Conservation (phyloP, 2,797 vertebrate species). For the Percopsis omiscomaycus region DNA sequence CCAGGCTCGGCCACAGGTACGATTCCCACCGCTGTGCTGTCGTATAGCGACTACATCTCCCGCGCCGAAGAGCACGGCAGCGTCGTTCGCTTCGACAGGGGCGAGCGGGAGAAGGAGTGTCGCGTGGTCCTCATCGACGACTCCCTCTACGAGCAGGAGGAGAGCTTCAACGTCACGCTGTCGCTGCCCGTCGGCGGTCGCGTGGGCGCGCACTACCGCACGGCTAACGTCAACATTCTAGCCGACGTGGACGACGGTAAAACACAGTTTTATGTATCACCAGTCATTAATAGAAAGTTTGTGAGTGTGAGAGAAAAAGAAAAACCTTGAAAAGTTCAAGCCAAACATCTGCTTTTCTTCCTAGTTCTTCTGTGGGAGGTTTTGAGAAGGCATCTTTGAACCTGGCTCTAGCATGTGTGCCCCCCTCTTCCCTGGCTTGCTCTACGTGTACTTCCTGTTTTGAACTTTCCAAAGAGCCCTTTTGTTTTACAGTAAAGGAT, state of each 20-base stretch:
- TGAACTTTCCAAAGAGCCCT: slow-evolving; percentile 19
- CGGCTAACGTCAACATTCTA: slow-evolving; percentile 79
- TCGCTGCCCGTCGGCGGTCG: slow-evolving; percentile 88
- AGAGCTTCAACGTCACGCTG: slow-evolving; percentile 87
- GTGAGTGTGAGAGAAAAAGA: background rate
- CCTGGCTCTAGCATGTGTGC: background rate
- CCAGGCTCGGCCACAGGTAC: slow-evolving; percentile 89
- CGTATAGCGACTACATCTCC: slow-evolving; percentile 94
- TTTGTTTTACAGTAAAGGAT: slow-evolving; percentile 13
- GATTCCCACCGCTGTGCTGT: slow-evolving; percentile 85
- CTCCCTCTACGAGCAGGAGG: slow-evolving; percentile 88
- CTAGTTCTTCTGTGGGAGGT: no score
- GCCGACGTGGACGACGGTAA: slow-evolving; percentile 89
- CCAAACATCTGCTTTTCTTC: no score
- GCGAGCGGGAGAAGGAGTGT: slow-evolving; percentile 83
- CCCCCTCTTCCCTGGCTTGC: no score
- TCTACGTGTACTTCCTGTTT: no score
- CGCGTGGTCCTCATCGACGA: slow-evolving; percentile 90
- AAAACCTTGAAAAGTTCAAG: background rate
- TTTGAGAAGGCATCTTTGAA: background rate
- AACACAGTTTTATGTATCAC: slow-evolving; percentile 16
- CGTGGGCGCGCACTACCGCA: slow-evolving; percentile 82
- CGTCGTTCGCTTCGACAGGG: slow-evolving; percentile 85
- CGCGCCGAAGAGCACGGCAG: slow-evolving; percentile 89
- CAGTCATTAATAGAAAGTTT: background rate